Conservation (phyloP, 2,888 invertebrate genomes). For the Strigamia transsilvanica region DNA sequence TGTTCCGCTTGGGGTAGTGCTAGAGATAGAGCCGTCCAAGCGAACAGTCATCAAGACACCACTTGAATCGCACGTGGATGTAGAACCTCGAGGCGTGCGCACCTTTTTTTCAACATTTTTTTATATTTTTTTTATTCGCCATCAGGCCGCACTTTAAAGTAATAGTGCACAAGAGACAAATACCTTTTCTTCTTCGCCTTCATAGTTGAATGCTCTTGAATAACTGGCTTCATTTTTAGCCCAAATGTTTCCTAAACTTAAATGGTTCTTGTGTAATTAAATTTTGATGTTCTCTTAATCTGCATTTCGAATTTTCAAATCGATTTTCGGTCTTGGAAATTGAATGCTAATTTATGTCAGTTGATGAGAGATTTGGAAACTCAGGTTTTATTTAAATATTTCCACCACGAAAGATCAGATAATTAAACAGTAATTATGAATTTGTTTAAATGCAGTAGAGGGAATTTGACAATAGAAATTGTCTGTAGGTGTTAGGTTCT, state of each 20-base stretch:
- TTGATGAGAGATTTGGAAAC: not conserved
- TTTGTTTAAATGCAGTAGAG: too few species aligned
- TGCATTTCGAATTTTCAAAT: constrained; percentile 32
- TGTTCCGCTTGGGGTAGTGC: constrained; percentile 33
- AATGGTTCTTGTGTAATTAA: constrained; percentile 22
- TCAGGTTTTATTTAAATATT: not conserved
- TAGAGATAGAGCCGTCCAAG: constrained; percentile 49
- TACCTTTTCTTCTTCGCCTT: constrained; percentile 23
- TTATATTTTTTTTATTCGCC: not conserved
- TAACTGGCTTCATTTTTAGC: constrained; percentile 21
- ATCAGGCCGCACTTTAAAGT: constrained; percentile 43
- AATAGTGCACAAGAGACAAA: constrained; percentile 35
- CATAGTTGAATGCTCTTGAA: constrained; percentile 9
- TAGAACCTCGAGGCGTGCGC: constrained; percentile 45
- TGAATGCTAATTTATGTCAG: constrained; percentile 5
- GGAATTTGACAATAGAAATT: too few species aligned
- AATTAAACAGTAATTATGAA: too few species aligned
- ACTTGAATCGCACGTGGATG: constrained; percentile 40
- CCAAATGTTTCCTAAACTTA: constrained; percentile 27
- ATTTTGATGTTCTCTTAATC: constrained; percentile 20
- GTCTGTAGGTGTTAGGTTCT: too few species aligned
- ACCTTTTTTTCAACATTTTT: constrained; percentile 7
- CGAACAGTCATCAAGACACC: constrained; percentile 45
- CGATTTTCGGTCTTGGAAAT: not conserved
- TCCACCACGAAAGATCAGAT: not conserved